Evolutionary conservation across 1,140 invertebrate genomes (phyloP), one percentile per base, ranked within the genome.

Genomic region (Trialeurodes vaporariorum): DNA sequence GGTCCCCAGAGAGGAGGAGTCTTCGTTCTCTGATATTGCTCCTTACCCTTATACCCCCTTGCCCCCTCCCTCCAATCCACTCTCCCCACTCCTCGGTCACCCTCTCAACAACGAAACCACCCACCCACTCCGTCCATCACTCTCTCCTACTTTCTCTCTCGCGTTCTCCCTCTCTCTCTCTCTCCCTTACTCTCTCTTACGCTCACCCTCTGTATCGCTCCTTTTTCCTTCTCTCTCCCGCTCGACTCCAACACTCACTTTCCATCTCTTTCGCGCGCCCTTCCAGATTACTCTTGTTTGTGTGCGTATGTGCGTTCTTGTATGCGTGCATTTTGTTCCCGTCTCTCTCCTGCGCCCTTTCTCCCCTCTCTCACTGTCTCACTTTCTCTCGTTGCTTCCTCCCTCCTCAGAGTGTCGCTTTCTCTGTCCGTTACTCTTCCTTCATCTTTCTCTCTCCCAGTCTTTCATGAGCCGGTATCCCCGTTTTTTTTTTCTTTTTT

Each of bases 1-100:
- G 64, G 62, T 71, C 73, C 70, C 72, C 25, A 61, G 71, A 76
- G 76, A 77, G 75, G 71, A 66, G 71, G 75, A 77, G 75, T 76
- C 73, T 76, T 72, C 73, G 72, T 76, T 76, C 65, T 27, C 64
- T 58, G 34, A 49, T 49, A 49, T 49, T 49, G 34, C 34, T 49
- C 34, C 34, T 49, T 65, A 26, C 58, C 49, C 65, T 66, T 66
- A 23, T 17, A 17, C 49, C 25, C 65, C 59, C 63, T 22, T 63
- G 34, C 24, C 63, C 64, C 63, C 40, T 25, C 25, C 34, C 25
- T 25, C 34, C 23, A 9, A 49, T 9, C 34, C 34, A 49, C 34
- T 17, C 34, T 9, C 34, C 17, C 34, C 34, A 5, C 17, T 17
- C 34, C 5, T 49, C 34, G 5, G 17, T 49, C 34, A 49, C 17